Percentiles rank a stretch among this genome's conserved stretches.
Conservation (phyloP, 2,888 invertebrate species). For the Eulithis prunata region DNA sequence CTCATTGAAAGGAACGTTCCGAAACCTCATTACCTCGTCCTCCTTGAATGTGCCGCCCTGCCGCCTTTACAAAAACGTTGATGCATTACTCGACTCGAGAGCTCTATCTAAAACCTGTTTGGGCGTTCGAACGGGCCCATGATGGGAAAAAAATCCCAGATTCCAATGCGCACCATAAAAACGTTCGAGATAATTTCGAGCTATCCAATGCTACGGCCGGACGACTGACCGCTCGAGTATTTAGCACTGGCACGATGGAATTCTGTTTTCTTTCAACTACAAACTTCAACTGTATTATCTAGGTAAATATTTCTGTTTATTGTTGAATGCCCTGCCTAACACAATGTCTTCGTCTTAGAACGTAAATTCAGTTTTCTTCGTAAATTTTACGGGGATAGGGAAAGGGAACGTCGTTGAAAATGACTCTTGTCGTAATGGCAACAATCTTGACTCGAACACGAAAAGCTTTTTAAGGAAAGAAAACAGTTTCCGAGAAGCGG, state of each 20-base stretch:
- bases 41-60: conserved; percentile 77
- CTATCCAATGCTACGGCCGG: conserved; percentile 66
- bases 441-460: conserved; percentile 41
- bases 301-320: conserved; percentile 28
- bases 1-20: conserved; percentile 69
- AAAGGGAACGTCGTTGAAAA: conserved; percentile 11
- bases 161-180: conserved; percentile 83
- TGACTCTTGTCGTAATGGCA: conserved; percentile 7
- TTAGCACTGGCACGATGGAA: conserved; percentile 65
- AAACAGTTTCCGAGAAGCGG: conserved; percentile 45
- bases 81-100: conserved; percentile 74
- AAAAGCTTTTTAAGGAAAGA: conserved; percentile 49
- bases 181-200: conserved; percentile 80
- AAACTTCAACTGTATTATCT: too few relatives aligned
- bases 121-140: conserved; percentile 73
- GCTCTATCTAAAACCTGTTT: conserved; percentile 84
- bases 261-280: conserved; percentile 44
- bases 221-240: conserved; percentile 65
- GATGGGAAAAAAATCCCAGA: conserved; percentile 80
- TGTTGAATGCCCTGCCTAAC: conserved; percentile 6
- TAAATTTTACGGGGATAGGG: not conserved
- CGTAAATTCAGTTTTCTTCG: not conserved
- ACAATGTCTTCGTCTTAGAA: conserved; percentile 1
- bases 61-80: conserved; percentile 81
- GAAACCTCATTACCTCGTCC: conserved; percentile 75